Conservation (phyloP, 2,797 vertebrate genomes). For the Sebastes iracundus region DNA sequence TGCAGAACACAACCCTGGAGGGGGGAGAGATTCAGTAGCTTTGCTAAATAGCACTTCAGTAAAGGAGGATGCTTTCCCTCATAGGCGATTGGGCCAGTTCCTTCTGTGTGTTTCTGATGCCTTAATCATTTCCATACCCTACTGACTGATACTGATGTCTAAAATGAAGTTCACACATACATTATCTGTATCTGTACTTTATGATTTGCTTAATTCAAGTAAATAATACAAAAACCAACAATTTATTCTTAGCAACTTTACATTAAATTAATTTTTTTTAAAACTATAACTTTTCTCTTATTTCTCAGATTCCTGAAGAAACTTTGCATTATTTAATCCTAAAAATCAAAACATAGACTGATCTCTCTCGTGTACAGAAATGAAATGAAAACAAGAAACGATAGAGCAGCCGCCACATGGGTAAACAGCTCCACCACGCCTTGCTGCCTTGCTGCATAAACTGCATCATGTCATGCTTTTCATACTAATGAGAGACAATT, state of each 20-base stretch:
- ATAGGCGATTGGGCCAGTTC: neutral
- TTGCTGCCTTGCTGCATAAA: conserved; percentile 39
- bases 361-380: neutral
- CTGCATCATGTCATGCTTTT: conserved; percentile 60
- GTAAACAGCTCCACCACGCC: conserved; percentile 40
- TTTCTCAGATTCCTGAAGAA: neutral
- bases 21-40: neutral
- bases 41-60: conserved; percentile 30
- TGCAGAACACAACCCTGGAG: neutral
- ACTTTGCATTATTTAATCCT: neutral
- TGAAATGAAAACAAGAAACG: neutral
- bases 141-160: neutral
- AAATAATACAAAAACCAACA: neutral
- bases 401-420: conserved; percentile 4
- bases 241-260: neutral
- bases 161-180: neutral
- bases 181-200: neutral
- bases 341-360: neutral
- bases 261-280: neutral
- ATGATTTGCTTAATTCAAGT: neutral
- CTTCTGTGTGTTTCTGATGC: neutral
- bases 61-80: neutral
- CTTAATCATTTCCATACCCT: neutral
- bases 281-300: neutral
- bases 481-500: conserved; percentile 76